Evolutionary conservation across 2,113 vertebrate species (phyloP).

Genomic region (Stictonetta naevosa): DNA sequence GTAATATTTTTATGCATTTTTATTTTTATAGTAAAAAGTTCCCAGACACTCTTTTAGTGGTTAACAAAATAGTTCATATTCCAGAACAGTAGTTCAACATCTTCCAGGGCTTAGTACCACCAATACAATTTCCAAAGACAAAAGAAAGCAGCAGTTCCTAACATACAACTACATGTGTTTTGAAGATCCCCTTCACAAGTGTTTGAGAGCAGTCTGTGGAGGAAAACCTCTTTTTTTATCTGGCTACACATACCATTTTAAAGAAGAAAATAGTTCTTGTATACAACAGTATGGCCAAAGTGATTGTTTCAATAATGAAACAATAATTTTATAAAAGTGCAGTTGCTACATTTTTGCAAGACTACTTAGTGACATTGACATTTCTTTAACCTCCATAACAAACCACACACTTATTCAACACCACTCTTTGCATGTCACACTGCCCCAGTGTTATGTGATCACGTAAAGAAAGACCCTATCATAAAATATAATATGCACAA

Average conservation of each 20-base stretch:
- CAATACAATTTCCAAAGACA: accelerated
- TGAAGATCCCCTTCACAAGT: not conserved
- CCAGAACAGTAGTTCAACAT: not conserved
- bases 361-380: slow-evolving; percentile 43
- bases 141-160: not conserved
- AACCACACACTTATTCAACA: slow-evolving; percentile 51
- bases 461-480: slow-evolving; percentile 42
- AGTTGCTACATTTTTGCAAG: slow-evolving; percentile 42
- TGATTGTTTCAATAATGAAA: not conserved
- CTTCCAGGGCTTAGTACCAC: not conserved
- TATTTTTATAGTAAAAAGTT: not conserved
- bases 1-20: not conserved
- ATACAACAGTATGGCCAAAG: not conserved
- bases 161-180: not conserved
- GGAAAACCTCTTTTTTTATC: not conserved
- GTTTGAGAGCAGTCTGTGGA: not conserved
- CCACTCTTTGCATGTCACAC: slow-evolving; percentile 30
- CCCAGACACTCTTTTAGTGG: not conserved
- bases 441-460: slow-evolving; percentile 62
- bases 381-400: slow-evolving; percentile 69
- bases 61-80: not conserved
- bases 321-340: slow-evolving; percentile 13
- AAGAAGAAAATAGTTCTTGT: not conserved
- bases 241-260: not conserved
- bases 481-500: slow-evolving; percentile 70